Evolutionary conservation across 2,888 invertebrate genomes (phyloP), one percentile per base, ranked within the genome.

Genomic region (Drosophila cognata): DNA sequence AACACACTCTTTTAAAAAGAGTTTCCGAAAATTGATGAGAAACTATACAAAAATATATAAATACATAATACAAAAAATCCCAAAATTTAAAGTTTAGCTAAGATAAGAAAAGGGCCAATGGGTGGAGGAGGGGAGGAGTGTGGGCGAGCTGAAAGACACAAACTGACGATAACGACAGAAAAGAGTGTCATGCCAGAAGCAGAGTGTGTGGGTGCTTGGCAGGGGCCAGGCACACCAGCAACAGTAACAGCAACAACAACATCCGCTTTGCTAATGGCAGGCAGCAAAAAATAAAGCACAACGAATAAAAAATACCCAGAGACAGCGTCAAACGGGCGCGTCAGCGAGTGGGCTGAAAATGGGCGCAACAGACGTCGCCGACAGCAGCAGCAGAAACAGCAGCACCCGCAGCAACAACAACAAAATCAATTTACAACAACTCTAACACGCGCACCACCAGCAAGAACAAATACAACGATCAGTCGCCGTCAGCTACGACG

Each of bases 301-400:
- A 21, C 41, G 62, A 18, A 31, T 16, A 56, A 62, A 67, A 69
- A 75, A 74, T 58, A 28, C 63, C 56, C 67, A 66, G 67, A 74
- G 67, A 61, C 69, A 77, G 73, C 73, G 70, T 55, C 66, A 71
- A 74, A 74, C 71, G 73, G 77, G 79, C 72, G 85, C 77, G 77
- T 74, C 74, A 75, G 70, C 77, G 92, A 92, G 91, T 91, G 92
- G 91, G 92, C 84, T 89, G 92, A 83, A 89, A 91, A 91, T 91
- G 91, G 91, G 92, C 92, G 92, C 91, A 86, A 81, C 75, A 75
- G 68, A 67, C 69, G 51, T 46, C 61, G 71, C 61, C 70, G 70
- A 33, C 36, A 68, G 50, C 60, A 73, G 63, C 67, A 74, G 58
- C 41, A 68, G 50, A 57, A 73, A 61, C 67, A 74, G 60, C 55